These are phyloP conservation scores for Poeciliopsis paucimaculata DNA, from an alignment of 2,797 vertebrate species.

Conservation along the genomic window DNA sequence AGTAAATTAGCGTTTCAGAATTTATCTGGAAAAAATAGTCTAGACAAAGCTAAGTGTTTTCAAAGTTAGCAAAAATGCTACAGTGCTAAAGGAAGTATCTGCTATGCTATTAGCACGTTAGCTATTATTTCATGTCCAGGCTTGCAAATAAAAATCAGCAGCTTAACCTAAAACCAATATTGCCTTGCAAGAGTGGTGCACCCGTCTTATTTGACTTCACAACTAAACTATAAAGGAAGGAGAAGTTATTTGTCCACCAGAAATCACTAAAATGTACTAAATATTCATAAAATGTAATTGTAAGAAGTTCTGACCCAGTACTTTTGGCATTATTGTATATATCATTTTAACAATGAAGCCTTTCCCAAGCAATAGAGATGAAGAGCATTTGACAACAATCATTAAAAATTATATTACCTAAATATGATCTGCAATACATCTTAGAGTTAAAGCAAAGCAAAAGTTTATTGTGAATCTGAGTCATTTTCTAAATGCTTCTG, in stretches of 20 bases:
- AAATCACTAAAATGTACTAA: no score
- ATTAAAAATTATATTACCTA: not conserved
- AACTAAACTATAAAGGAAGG: not conserved
- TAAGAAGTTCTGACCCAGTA: no score
- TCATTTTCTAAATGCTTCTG: slow-evolving; percentile 31
- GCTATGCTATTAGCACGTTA: no score
- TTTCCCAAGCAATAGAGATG: not conserved
- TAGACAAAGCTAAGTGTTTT: no score
- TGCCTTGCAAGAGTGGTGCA: not conserved
- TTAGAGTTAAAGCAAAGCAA: not conserved
- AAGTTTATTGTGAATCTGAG: slow-evolving; percentile 30
- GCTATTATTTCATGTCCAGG: not conserved
- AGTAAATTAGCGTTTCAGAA: no score
- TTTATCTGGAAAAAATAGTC: no score
- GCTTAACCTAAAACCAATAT: not conserved
- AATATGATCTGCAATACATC: not conserved
- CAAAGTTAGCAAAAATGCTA: no score
- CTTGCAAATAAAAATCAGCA: not conserved
- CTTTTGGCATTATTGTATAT: no score
- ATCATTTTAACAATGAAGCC: not conserved
- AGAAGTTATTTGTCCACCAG: not conserved
- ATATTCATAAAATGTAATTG: no score
- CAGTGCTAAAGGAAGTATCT: no score
- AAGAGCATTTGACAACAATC: no score
- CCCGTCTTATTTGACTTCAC: not conserved